Evolutionary conservation across 2,888 invertebrate species (phyloP).

Genomic region (Sylvicola cinctus): DNA sequence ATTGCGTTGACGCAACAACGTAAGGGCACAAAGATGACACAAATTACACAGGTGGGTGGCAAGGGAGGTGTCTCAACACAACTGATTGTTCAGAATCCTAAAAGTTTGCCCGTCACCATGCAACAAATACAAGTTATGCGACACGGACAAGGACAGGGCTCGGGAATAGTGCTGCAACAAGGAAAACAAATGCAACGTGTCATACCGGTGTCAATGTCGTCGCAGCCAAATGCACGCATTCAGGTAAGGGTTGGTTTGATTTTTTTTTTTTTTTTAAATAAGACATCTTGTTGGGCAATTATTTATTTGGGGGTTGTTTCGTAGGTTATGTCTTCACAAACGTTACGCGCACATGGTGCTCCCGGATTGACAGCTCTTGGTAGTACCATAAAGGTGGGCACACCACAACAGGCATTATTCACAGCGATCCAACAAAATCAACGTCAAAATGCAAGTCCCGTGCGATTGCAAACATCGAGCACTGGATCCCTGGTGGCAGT

Average conservation of each 20-base stretch:
- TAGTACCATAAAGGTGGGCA: conserved; percentile 30
- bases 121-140: conserved; percentile 56
- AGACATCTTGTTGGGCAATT: no score
- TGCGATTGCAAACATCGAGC: conserved; percentile 32
- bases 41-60: conserved; percentile 20
- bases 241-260: conserved; percentile 17
- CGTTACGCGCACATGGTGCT: conserved; percentile 8
- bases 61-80: conserved; percentile 37
- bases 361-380: conserved; percentile 17
- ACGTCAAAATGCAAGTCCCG: conserved; percentile 35
- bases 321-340: no score
- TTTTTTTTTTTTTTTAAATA: conserved; percentile 3
- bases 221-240: conserved; percentile 28
- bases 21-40: conserved; percentile 40
- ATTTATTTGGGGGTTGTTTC: conserved; percentile 28
- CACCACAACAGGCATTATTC: conserved; percentile 25
- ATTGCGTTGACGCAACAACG: conserved; percentile 31
- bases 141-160: conserved; percentile 31
- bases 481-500: conserved; percentile 34
- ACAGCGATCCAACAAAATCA: conserved; percentile 33
- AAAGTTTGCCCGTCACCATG: conserved; percentile 33
- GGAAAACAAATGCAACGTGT: conserved; percentile 37
- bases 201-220: conserved; percentile 41
- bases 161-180: conserved; percentile 16
- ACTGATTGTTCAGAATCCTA: conserved; percentile 46